Base-by-base conservation (phyloP, 2,888 invertebrate species). In the Rhamnusium bicolor region DNA sequence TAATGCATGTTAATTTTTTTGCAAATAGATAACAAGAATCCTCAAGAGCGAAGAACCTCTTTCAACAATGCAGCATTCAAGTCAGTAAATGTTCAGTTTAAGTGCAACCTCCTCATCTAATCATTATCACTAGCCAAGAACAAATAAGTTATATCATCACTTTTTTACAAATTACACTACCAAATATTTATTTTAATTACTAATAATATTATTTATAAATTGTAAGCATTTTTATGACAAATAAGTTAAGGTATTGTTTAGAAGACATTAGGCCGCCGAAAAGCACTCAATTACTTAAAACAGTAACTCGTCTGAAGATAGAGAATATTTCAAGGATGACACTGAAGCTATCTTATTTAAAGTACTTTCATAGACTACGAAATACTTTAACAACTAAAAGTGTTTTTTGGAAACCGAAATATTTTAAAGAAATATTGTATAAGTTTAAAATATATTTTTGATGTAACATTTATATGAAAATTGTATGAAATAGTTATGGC, bases 81-180 rank as follows among this genome's bases (percentile, higher is more conserved):
- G 83, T 86, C 87, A 65, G 87, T 88, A 72, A 88, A 88, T 80
- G 82, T 88, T 19, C 86, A 87, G 80, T 84, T 87, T 78, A 87
- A 86, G 79, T 86, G 86, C 83, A 85, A 86, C 79, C 79, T 86
- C 46, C 80, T 85, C 62, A 82, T 84, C 60, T 84, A 83, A 75
- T 54, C 19, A 27, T 10, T 27, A 21, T 40, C 18, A 54, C 4
- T n/a, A 19, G 8, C 56, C 32, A 47, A 49, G 14, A 49, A 54
- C 24, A 24, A 24, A 24, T 24, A 24, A 24, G 6, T 29, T 56
- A 53, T 54, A 54, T 54, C 46, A 19, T 29, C 51, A 51, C 58
- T 56, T 61, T 58, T 69, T 63, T 65, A 63, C 54, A 66, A 73
- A 40, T 74, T 68, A 63, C 69, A 21, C 60, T 71, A 75, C 70